Conservation (phyloP, 64 coral and sea anemone species). For the Stylophora pistillata region DNA sequence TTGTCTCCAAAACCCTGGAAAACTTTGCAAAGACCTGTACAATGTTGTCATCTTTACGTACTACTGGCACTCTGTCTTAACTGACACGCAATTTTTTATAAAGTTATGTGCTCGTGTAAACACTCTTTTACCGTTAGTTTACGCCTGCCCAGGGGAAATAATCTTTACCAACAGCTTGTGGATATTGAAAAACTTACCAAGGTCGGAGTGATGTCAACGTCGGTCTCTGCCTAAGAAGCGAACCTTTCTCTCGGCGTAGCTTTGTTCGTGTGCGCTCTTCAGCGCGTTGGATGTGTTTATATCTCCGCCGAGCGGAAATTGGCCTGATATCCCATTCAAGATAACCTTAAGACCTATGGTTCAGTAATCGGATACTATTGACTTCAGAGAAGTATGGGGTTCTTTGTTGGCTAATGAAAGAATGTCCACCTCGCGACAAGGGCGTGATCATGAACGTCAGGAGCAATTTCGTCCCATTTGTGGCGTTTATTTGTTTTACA, state of each 20-base stretch:
- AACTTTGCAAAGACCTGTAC: too few relatives aligned
- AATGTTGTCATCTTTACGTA: too few relatives aligned
- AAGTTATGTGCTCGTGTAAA: too few relatives aligned
- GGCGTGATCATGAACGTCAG: background rate
- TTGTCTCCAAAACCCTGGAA: too few relatives aligned
- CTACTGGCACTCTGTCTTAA: too few relatives aligned
- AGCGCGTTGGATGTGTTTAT: background rate
- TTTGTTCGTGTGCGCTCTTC: background rate
- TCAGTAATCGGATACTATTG: slow-evolving; percentile 13
- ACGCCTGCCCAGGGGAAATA: too few relatives aligned
- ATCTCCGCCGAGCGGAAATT: slow-evolving; percentile 27
- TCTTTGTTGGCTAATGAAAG: slow-evolving; percentile 25
- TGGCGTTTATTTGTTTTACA: background rate
- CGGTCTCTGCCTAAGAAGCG: background rate
- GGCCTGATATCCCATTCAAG: background rate
- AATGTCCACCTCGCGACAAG: background rate
- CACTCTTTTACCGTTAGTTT: too few relatives aligned
- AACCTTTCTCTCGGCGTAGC: background rate
- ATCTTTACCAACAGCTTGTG: too few relatives aligned
- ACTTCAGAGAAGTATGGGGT: background rate
- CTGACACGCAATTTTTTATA: too few relatives aligned
- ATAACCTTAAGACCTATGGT: slow-evolving; percentile 37
- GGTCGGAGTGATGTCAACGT: background rate
- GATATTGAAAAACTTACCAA: too few relatives aligned
- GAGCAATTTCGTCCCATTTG: background rate